Percentiles rank a stretch among this genome's conserved stretches.
phyloP scores from a whole-genome alignment of 2,113 vertebrate genomes.

The Onychostruthus taczanowskii region DNA sequence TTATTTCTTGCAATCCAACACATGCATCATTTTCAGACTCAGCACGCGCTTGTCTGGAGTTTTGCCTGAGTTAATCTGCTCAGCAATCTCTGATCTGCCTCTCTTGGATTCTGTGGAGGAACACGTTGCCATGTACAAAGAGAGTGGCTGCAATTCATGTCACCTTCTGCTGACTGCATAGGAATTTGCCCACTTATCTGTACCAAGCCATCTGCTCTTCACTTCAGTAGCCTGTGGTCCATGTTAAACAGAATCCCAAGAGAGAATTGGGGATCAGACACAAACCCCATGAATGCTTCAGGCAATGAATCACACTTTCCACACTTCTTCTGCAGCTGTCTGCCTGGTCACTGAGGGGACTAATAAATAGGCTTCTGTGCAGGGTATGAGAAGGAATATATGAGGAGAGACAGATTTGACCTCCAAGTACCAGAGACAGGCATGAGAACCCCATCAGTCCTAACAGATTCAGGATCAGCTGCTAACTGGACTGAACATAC shows the following conservation, averaged over 20 bases:
- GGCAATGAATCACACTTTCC: not conserved
- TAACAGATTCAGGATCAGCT: not conserved
- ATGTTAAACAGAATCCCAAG: not conserved
- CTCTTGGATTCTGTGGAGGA: not conserved
- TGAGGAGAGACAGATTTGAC: not conserved
- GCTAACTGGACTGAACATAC: not conserved
- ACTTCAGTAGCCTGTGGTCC: not conserved
- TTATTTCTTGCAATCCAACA: not conserved
- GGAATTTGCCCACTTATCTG: not conserved
- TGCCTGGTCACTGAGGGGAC: not conserved
- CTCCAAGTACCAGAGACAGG: not conserved
- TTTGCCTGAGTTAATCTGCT: not conserved
- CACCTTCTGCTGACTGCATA: not conserved
- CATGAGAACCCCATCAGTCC: not conserved
- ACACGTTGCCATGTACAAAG: not conserved
- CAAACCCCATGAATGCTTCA: not conserved
- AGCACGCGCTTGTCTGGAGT: not conserved
- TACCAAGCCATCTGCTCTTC: not conserved
- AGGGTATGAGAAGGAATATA: not conserved
- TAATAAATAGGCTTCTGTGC: not conserved
- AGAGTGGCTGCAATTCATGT: not conserved
- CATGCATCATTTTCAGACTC: not conserved
- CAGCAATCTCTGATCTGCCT: not conserved
- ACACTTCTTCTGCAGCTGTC: not conserved
- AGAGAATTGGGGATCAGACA: not conserved